Evolutionary conservation across 2,797 vertebrate species (phyloP).

Genomic region (Pseudochirops cupreus): DNA sequence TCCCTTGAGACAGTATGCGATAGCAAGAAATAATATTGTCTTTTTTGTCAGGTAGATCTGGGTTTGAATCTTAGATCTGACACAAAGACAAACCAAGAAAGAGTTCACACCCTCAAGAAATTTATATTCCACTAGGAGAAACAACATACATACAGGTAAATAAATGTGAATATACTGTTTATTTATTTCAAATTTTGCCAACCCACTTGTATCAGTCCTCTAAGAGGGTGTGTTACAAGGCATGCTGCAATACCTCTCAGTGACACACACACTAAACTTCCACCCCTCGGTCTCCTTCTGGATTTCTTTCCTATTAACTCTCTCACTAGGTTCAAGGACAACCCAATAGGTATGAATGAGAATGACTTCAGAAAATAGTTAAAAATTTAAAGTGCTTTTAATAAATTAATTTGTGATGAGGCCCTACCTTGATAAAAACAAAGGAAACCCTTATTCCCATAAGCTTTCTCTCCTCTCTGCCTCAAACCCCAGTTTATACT

Average conservation of each 20-base stretch:
- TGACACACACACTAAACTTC: neutral
- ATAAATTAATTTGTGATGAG: neutral
- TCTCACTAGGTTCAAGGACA: neutral
- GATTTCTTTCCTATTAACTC: neutral
- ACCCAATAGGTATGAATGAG: neutral
- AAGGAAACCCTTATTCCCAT: neutral
- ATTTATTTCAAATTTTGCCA: neutral
- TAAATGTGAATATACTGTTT: neutral
- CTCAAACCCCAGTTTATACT: neutral
- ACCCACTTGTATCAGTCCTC: neutral
- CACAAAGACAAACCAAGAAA: neutral
- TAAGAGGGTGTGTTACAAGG: neutral
- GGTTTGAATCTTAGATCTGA: neutral
- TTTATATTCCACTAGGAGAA: neutral
- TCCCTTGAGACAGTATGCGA: neutral
- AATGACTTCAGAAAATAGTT: neutral
- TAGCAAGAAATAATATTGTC: neutral
- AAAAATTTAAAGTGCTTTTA: neutral
- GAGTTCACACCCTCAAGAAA: neutral
- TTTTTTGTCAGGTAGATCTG: neutral
- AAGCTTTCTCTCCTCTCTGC: neutral
- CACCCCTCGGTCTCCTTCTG: neutral
- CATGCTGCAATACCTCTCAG: neutral
- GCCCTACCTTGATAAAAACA: neutral
- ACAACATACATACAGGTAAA: neutral